Evolutionary conservation across 2,888 invertebrate genomes (phyloP), one percentile per base, ranked within the genome.

Genomic region (Odontothrips loti): DNA sequence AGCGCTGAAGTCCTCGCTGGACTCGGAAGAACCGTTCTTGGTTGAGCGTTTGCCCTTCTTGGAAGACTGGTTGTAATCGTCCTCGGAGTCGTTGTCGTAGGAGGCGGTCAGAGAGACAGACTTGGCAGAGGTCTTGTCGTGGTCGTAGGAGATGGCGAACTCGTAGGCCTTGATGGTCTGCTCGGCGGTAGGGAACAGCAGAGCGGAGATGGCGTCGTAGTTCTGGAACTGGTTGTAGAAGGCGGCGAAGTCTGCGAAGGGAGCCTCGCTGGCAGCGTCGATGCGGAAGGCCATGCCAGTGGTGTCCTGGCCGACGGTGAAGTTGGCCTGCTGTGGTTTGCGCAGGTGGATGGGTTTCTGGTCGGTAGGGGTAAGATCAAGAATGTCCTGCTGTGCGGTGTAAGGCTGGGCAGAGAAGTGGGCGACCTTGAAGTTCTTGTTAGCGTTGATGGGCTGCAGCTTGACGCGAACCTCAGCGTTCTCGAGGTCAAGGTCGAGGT

Each of bases 371-470:
- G 89, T 87, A 79, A 91, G 86, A n/a, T 88, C 87, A 79, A 91
- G 88, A 83, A 91, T 90, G 84, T 91, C 89, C 84, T 90, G 89
- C 83, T 87, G 88, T 0, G 91, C 87, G 20, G 91, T 91, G 87
- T 91, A 94, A 10, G 94, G 93, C 88, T 90, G 89, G 1, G 90
- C 89, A 85, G 91, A 91, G 87, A 88, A 89, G 84, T 93, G 92
- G 79, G 90, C 85, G 17, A 92, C 84, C 47, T 88, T 90, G 27
- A 88, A 87, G 58, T 90, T 88, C 83, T 90, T 87, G 47, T 90
- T 88, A 15, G 88, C 87, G 80, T 89, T 87, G 15, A 89, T 85
- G 1, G 91, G 89, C 83, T 89, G 87, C 6, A 92, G 29, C 84
- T 88, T 88, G 20, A 90, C 82, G 81, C 89, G 86, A 3, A 90